These are phyloP conservation scores for Drosophila pandora DNA, from an alignment of 1,140 invertebrate species.

Conservation along the genomic window DNA sequence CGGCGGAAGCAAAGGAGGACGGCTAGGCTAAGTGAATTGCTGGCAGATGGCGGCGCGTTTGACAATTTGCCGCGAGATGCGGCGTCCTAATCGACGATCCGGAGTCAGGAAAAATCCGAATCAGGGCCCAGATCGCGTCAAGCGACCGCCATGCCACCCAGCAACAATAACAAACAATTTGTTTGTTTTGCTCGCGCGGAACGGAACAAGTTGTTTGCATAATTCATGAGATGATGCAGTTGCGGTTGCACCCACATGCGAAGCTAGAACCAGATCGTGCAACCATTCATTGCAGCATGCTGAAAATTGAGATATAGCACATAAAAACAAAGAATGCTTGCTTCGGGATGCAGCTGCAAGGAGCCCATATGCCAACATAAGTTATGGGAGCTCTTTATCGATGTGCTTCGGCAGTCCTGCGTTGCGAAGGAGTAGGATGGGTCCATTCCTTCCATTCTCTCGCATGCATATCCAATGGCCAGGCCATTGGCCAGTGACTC, in stretches of 20 bases:
- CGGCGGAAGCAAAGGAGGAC: background rate
- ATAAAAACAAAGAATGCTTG: constrained; percentile 35
- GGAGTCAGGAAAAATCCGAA: constrained; percentile 7
- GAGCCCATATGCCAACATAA: constrained; percentile 44
- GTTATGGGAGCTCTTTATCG: constrained; percentile 25
- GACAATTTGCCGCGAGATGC: constrained; percentile 44
- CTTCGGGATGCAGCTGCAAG: background rate
- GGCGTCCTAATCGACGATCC: constrained; percentile 34
- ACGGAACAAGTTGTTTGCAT: constrained; percentile 19
- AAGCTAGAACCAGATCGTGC: constrained; percentile 23
- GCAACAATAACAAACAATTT: constrained; percentile 57
- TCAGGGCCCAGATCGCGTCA: constrained; percentile 18
- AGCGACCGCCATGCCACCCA: constrained; percentile 46
- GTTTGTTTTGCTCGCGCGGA: constrained; percentile 36
- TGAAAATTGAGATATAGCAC: constrained; percentile 52
- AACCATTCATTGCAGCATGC: constrained; percentile 35
- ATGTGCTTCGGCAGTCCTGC: too few species aligned
- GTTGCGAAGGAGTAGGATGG: background rate
- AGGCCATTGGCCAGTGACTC: background rate
- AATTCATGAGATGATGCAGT: constrained; percentile 31
- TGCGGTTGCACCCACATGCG: constrained; percentile 43
- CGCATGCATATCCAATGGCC: too few species aligned
- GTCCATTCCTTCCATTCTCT: background rate
- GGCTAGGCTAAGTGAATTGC: constrained; percentile 29
- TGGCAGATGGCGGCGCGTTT: constrained; percentile 52